A percentile compares a stretch with the other conserved stretches of the same genome.
Conservation (phyloP, 2,113 vertebrate genomes). For the Silurus meridionalis region DNA sequence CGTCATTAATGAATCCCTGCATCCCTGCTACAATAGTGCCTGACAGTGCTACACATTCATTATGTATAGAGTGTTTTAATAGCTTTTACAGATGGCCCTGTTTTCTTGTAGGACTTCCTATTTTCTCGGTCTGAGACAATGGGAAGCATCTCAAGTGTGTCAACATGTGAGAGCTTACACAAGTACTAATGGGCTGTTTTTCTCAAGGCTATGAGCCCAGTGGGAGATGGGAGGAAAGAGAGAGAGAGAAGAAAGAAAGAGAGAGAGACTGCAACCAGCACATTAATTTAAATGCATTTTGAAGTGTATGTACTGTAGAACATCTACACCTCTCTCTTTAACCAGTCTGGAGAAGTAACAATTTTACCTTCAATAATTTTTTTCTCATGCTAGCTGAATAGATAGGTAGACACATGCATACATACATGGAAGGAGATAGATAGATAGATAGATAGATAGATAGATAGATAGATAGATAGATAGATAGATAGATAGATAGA, state of each 20-base stretch:
- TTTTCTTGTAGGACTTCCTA: slow-evolving; percentile 67
- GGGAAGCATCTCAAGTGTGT: slow-evolving; percentile 11
- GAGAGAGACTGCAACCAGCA: not conserved
- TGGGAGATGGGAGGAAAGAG: not conserved
- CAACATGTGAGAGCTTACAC: slow-evolving; percentile 19
- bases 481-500: not conserved
- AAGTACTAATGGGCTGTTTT: slow-evolving; percentile 45
- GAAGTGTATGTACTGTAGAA: not conserved
- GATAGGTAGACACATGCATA: not conserved
- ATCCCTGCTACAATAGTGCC: slow-evolving; percentile 64
- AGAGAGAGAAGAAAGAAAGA: not conserved
- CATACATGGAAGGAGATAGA: not conserved
- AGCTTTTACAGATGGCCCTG: slow-evolving; percentile 68
- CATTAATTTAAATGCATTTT: not conserved
- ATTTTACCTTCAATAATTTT: not conserved
- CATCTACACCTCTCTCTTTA: not conserved
- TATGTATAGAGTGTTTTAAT: slow-evolving; percentile 73
- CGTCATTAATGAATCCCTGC: slow-evolving; percentile 68
- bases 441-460: not conserved
- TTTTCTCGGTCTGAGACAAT: slow-evolving; percentile 39
- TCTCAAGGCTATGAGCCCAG: slow-evolving; percentile 36
- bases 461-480: too few species aligned
- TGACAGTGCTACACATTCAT: slow-evolving; percentile 74
- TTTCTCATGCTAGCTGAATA: not conserved
- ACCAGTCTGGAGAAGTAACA: not conserved